Conservation (phyloP, 1,140 invertebrate genomes). For the Orussus abietinus region DNA sequence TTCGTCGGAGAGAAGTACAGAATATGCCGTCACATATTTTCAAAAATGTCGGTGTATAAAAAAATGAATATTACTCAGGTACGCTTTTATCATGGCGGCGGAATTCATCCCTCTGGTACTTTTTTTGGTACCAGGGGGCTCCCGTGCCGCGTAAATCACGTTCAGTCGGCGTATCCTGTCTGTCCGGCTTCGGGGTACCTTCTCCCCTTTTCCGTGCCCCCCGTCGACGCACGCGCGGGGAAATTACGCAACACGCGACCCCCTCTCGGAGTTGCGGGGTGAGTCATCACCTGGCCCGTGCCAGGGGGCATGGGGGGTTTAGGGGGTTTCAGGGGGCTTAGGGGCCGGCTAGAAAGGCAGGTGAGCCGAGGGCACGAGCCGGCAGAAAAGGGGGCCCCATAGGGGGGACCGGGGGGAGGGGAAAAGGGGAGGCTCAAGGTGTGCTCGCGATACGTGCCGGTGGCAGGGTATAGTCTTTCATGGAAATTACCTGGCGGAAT, state of each 20-base stretch:
- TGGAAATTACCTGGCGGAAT: slow-evolving; percentile 34
- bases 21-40: too few species aligned
- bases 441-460: slow-evolving; percentile 11
- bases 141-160: slow-evolving; percentile 45
- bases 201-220: slow-evolving; percentile 7
- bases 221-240: slow-evolving; percentile 18
- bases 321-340: not conserved
- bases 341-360: slow-evolving; percentile 39
- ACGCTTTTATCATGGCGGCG: too few species aligned
- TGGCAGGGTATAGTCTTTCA: slow-evolving; percentile 38
- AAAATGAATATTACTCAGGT: too few species aligned
- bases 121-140: slow-evolving; percentile 28
- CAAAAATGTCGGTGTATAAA: too few species aligned
- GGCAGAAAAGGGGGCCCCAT: not conserved
- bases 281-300: slow-evolving; percentile 51
- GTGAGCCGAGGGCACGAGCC: slow-evolving; percentile 38
- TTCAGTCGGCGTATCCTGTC: slow-evolving; percentile 33
- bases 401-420: not conserved
- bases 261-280: slow-evolving; percentile 27
- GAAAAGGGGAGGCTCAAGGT: slow-evolving; percentile 14
- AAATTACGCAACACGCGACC: slow-evolving; percentile 24
- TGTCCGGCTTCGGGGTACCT: slow-evolving; percentile 36
- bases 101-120: too few species aligned
- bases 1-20: too few species aligned
- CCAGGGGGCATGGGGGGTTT: slow-evolving; percentile 15